Evolutionary conservation across 2,113 vertebrate species (phyloP).

Genomic region (Gavialis gangeticus): DNA sequence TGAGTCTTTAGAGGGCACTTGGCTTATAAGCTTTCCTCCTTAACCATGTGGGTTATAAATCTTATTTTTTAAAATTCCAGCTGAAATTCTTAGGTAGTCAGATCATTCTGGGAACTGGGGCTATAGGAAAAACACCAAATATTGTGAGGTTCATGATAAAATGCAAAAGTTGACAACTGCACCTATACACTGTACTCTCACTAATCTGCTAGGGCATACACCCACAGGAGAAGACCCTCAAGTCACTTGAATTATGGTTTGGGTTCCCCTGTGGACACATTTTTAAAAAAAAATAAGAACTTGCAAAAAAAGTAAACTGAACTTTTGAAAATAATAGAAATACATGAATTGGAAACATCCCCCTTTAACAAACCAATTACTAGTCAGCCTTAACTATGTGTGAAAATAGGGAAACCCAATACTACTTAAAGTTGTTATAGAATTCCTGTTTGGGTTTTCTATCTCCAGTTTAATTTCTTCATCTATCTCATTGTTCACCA

Average conservation of each 20-base stretch:
- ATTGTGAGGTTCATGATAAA: neutral
- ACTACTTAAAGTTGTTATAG: neutral
- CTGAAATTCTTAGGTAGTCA: neutral
- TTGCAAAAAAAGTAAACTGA: neutral
- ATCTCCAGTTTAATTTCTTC: neutral
- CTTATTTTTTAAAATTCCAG: neutral
- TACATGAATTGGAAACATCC: neutral
- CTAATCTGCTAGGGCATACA: neutral
- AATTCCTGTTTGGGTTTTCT: neutral
- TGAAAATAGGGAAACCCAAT: neutral
- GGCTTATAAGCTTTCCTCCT: neutral
- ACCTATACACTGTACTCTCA: neutral
- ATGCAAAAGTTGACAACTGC: neutral
- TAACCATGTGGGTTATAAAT: neutral
- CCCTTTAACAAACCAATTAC: neutral
- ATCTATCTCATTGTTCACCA: neutral
- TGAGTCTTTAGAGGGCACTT: neutral
- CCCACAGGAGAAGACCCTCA: neutral
- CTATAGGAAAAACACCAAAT: neutral
- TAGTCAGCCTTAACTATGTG: neutral
- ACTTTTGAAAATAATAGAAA: neutral
- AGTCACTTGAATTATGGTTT: neutral
- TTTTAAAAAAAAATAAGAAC: neutral
- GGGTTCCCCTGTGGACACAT: neutral
- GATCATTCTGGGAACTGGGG: accelerated